Evolutionary conservation across 2,888 invertebrate genomes (phyloP).

Genomic region (Eupeodes luniger): DNA sequence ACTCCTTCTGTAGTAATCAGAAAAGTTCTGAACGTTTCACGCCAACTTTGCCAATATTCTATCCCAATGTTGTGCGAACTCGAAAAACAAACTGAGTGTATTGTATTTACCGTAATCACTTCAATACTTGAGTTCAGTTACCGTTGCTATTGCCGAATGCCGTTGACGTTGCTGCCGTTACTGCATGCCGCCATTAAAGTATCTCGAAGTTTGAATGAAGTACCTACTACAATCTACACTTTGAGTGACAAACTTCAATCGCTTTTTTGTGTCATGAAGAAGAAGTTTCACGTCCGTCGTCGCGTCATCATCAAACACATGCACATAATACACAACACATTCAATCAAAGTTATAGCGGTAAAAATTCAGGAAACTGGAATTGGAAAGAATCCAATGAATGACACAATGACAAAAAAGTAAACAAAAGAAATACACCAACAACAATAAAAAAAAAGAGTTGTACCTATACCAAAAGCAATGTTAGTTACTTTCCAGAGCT

Average conservation of each 20-base stretch:
- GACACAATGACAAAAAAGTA: slow-evolving; percentile 23
- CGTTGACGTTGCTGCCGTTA: background rate
- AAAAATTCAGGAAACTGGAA: slow-evolving; percentile 62
- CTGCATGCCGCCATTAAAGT: background rate
- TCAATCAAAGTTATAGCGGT: slow-evolving; percentile 21
- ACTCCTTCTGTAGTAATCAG: too few species aligned
- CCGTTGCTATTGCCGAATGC: background rate
- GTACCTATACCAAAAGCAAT: background rate
- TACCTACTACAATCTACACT: slow-evolving; percentile 15
- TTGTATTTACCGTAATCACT: background rate
- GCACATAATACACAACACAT: background rate
- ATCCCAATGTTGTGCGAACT: too few species aligned
- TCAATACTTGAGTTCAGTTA: background rate
- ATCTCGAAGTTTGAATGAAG: slow-evolving; percentile 26
- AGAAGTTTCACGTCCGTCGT: background rate
- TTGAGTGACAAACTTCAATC: slow-evolving; percentile 45
- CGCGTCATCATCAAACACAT: background rate
- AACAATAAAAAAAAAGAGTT: background rate
- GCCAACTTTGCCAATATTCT: too few species aligned
- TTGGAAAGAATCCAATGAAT: slow-evolving; percentile 45
- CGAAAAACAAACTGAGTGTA: too few species aligned
- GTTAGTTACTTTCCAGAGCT: slow-evolving; percentile 12
- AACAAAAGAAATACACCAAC: slow-evolving; percentile 27
- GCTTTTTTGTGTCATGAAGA: background rate
- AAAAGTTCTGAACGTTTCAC: too few species aligned